phyloP scores from a whole-genome alignment of 2,888 invertebrate species.

The Leptopilina syphax region DNA sequence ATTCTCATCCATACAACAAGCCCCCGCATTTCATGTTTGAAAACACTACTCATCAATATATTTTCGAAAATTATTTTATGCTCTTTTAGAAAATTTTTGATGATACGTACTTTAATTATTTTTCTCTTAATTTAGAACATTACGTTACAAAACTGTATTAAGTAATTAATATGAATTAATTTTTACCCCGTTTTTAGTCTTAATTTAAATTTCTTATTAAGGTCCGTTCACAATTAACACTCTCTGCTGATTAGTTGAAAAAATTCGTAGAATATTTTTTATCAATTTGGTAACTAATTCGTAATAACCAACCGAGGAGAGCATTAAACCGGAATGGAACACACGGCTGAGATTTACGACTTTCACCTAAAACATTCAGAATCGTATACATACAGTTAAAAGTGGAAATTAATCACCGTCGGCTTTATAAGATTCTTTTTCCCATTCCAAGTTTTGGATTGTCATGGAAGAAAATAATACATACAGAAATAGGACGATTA shows the following conservation, averaged over 20 bases:
- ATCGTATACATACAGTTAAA: not conserved
- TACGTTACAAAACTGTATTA: no score
- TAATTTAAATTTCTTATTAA: no score
- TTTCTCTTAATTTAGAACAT: no score
- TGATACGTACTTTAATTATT: no score
- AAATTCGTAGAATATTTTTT: no score
- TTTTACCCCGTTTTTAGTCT: no score
- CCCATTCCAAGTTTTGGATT: not conserved
- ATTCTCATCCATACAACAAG: conserved; percentile 47
- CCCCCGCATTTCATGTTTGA: conserved; percentile 17
- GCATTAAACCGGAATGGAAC: not conserved
- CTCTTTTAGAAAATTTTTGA: no score
- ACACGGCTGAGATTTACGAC: not conserved
- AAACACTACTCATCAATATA: conserved; percentile 1
- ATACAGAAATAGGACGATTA: conserved; percentile 25
- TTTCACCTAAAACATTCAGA: conserved; percentile 1
- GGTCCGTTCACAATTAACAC: no score
- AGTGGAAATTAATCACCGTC: conserved; percentile 41
- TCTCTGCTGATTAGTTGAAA: no score
- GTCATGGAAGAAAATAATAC: not conserved
- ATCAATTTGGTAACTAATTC: no score
- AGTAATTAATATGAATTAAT: no score
- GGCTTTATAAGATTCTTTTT: conserved; percentile 22
- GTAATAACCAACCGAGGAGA: not conserved
- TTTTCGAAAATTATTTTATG: no score